Evolutionary conservation across 1,140 invertebrate genomes (phyloP).

Genomic region (Pogonomyrmex californicus): DNA sequence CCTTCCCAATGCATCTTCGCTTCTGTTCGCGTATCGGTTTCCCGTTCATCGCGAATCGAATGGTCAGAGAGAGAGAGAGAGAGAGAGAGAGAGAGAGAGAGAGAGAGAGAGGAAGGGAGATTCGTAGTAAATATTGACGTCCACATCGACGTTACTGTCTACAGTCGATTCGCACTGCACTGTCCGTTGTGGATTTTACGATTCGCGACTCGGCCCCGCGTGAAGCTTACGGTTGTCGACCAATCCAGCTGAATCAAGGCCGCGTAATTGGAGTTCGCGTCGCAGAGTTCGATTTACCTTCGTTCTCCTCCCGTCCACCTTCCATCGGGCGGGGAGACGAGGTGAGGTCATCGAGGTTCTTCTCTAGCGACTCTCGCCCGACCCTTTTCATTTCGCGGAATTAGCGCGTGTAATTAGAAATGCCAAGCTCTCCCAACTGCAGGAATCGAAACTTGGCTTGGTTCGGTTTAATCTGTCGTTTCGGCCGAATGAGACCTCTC

Average conservation of each 20-base stretch:
- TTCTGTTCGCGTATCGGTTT: conserved; percentile 37
- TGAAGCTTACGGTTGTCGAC: conserved; percentile 47
- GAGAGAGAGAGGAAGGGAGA: no score
- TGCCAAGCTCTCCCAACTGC: conserved; percentile 8
- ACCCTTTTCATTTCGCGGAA: conserved; percentile 50
- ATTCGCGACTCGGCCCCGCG: conserved; percentile 27
- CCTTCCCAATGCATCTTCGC: conserved; percentile 27
- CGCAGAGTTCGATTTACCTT: conserved; percentile 46
- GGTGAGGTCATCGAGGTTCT: conserved; percentile 36
- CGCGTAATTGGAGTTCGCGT: conserved; percentile 63
- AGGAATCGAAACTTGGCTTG: conserved; percentile 27
- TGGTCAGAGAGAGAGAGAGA: no score
- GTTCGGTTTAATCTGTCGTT: conserved; percentile 34
- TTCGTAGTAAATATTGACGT: conserved; percentile 66
- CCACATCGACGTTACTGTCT: conserved; percentile 31
- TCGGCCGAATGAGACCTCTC: conserved; percentile 4
- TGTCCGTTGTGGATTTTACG: conserved; percentile 61
- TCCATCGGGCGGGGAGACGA: not conserved
- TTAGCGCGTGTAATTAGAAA: conserved; percentile 61
- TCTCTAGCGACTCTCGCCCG: conserved; percentile 4
- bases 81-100: no score
- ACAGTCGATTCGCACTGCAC: conserved; percentile 25
- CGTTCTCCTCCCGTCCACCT: not conserved
- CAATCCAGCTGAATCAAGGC: conserved; percentile 44
- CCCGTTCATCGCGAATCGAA: conserved; percentile 58